Evolutionary conservation across 2,113 vertebrate species (phyloP).

Genomic region (Connochaetes taurinus): DNA sequence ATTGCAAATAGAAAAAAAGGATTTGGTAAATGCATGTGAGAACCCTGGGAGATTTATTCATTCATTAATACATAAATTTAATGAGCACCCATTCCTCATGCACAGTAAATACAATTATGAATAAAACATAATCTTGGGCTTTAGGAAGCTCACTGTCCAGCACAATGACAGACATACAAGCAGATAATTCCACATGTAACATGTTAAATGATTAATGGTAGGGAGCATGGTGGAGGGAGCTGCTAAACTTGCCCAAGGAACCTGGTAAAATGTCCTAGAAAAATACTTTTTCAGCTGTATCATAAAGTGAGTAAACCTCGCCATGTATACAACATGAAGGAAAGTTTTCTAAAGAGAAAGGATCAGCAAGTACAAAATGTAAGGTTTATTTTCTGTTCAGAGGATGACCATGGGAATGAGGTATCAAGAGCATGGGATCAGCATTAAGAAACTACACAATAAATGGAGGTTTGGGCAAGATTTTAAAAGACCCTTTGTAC

Average conservation of each 20-base stretch:
- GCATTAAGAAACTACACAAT: not conserved
- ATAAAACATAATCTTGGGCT: not conserved
- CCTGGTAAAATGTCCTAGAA: not conserved
- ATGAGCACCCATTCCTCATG: not conserved
- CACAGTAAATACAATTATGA: not conserved
- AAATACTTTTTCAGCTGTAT: not conserved
- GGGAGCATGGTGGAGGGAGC: not conserved
- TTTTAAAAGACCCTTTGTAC: not conserved
- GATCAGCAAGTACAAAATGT: not conserved
- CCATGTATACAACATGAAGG: not conserved
- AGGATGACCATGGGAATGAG: not conserved
- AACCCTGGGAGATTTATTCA: not conserved
- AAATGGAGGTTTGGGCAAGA: not conserved
- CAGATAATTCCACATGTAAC: not conserved
- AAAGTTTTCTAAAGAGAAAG: not conserved
- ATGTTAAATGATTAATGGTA: not conserved
- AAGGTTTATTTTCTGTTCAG: not conserved
- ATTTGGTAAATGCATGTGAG: not conserved
- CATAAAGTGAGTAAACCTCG: not conserved
- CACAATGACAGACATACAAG: not conserved
- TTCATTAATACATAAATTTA: not conserved
- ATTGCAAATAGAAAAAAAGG: not conserved
- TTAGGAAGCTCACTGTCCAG: not conserved
- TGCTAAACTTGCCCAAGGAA: not conserved
- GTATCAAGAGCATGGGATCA: not conserved